Evolutionary conservation across 2,797 vertebrate species (phyloP), one percentile per base, ranked within the genome.

Genomic region (Ataeniobius toweri): DNA sequence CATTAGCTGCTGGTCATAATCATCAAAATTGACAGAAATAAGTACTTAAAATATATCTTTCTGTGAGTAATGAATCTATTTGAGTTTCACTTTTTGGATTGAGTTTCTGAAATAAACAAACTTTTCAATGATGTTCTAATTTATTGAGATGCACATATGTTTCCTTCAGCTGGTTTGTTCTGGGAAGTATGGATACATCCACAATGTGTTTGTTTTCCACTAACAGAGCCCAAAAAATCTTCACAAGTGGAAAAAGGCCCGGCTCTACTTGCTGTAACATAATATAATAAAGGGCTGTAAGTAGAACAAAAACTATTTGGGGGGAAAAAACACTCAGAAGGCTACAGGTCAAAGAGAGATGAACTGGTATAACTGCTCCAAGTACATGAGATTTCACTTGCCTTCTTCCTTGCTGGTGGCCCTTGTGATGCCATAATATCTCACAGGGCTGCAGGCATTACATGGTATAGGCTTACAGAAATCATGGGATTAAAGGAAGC

Each of bases 401-500:
- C 46, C 76, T 72, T 81, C 74, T 68, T 74, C 83, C 78, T 79
- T 71, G 78, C 74, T 9, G 31, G 44, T 67, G 79, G 77, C 63
- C 81, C 86, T 81, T 79, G 75, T 76, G 80, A 83, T 39, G 71
- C 56, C 39, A 65, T 82, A 86, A 81, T 77, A 73, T 79, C 77
- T 83, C 79, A 31, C 6, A 31, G 81, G 78, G 71, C 68, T 46
- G 36, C 20, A 6, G 76, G 88, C 77, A 85, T 88, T 87, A 91
- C 89, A 90, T 65, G 84, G 71, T 88, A 72, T 74, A 55, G 75
- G 86, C 73, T 91, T 91, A 88, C 72, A 86, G 88, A 87, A 89
- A 91, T 84, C 80, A 79, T 51, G 48, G 89, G 88, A 92, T 94
- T 91, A 91, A 82, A 89, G 78, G 69, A 79, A 71, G 86, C 87